Evolutionary conservation across 1,140 invertebrate genomes (phyloP).

Genomic region (Zaprionus tsacasi): DNA sequence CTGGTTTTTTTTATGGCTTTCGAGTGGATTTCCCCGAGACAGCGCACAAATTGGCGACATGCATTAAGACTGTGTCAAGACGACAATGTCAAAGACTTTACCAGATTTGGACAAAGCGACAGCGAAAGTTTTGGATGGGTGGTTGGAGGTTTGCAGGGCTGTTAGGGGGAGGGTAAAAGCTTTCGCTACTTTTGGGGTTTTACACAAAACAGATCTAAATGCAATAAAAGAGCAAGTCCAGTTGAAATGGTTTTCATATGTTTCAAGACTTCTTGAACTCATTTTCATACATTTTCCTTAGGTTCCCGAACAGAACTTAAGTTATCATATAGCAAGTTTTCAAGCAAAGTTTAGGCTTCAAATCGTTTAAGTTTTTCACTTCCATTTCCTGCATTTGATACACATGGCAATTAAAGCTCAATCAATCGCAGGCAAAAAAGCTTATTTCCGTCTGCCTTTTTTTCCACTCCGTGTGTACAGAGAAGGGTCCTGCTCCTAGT

Average conservation of each 20-base stretch:
- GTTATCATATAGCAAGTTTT: not conserved
- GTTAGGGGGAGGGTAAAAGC: not conserved
- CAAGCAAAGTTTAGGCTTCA: not conserved
- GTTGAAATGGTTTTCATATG: not conserved
- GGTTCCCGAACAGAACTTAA: too few relatives aligned
- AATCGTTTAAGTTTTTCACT: slow-evolving; percentile 1
- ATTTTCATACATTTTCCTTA: too few relatives aligned
- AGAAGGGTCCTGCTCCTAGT: not conserved
- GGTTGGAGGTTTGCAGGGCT: not conserved
- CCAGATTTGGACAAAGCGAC: not conserved
- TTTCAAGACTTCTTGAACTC: not conserved
- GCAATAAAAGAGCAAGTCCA: not conserved
- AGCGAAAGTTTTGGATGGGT: not conserved
- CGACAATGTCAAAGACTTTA: slow-evolving; percentile 15
- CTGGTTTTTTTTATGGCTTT: slow-evolving; percentile 65
- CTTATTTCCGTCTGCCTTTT: slow-evolving; percentile 6
- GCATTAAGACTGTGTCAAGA: slow-evolving; percentile 36
- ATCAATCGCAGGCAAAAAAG: slow-evolving; percentile 3
- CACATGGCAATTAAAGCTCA: slow-evolving; percentile 6
- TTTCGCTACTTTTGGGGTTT: not conserved
- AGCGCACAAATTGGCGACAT: slow-evolving; percentile 51
- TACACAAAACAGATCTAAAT: not conserved
- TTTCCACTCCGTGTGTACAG: not conserved
- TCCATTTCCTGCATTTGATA: not conserved
- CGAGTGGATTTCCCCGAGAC: slow-evolving; percentile 52